Conservation (phyloP, 2,113 vertebrate genomes). For the Phycodurus eques region DNA sequence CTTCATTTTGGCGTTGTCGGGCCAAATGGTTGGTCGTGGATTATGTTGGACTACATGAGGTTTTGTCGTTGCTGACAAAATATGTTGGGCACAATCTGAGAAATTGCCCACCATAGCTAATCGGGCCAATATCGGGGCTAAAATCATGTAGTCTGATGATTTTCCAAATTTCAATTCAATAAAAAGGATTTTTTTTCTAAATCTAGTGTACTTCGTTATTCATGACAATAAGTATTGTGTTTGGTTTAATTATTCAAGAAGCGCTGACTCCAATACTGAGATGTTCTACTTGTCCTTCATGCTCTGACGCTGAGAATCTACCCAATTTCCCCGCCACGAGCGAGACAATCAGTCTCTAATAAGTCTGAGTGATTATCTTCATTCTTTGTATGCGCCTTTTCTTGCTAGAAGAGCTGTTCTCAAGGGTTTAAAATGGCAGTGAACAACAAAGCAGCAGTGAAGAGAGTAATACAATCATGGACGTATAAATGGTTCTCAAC, state of each 20-base stretch:
- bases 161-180: slow-evolving; percentile 19
- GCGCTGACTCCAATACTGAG: neutral
- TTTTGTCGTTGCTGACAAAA: too few relatives aligned
- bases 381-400: slow-evolving; percentile 26
- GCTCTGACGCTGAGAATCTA: slow-evolving; percentile 14
- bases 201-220: slow-evolving; percentile 40
- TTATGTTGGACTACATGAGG: too few relatives aligned
- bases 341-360: slow-evolving; percentile 47
- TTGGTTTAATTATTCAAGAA: slow-evolving; percentile 30
- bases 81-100: too few relatives aligned
- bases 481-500: neutral
- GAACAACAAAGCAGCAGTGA: slow-evolving; percentile 16
- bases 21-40: too few relatives aligned
- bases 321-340: slow-evolving; percentile 11
- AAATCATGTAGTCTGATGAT: neutral
- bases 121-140: too few relatives aligned
- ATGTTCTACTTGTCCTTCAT: slow-evolving; percentile 9
- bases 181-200: slow-evolving; percentile 24
- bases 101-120: too few relatives aligned
- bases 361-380: slow-evolving; percentile 43
- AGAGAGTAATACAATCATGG: slow-evolving; percentile 35
- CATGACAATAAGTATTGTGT: slow-evolving; percentile 37
- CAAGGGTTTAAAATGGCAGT: slow-evolving; percentile 33
- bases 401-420: slow-evolving; percentile 32
- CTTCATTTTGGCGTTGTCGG: too few relatives aligned